Evolutionary conservation across 2,113 vertebrate genomes (phyloP), one percentile per base, ranked within the genome.

Genomic region (Lucifuga dentata): DNA sequence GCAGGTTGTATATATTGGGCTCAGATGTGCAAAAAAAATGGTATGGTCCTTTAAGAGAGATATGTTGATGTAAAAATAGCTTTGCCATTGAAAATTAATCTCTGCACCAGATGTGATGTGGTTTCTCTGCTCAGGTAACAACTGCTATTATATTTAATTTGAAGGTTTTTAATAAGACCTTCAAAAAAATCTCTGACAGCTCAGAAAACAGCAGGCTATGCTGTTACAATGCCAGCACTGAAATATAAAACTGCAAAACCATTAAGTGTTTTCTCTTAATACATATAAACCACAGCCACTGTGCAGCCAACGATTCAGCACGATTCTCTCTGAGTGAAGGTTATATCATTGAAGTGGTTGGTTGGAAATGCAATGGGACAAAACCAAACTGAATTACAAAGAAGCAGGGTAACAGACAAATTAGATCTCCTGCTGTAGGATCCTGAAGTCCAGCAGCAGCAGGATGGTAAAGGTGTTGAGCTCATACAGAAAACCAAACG

Each of bases 171-270:
- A 85, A 80, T 58, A 29, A 80, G 68, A 70, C 45, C 67, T 35
- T 76, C 66, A 69, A 49, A 89, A 71, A 70, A n/a, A 64, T 48
- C 46, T 57, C 32, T 84, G 81, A 86, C 84, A 79, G 90, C 73
- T 76, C 45, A 26, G 26, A 74, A 64, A 80, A 77, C 68, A 45
- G 71, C 48, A 41, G 26, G 51, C 46, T 50, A 55, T 10, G 11
- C 44, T 13, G 46, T 29, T 65, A 62, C 44, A 51, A 41, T n/a
- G 65, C 46, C 59, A 74, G 64, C 10, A 51, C 65, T 38, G 21
- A 70, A 80, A 71, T 59, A 56, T 21, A 71, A 79, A 52, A 13
- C 40, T 32, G 46, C 0, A 32, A 63, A 13, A 68, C 61, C 52
- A 11, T 45, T 20, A 55, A 43, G 20, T 41, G 8, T 61, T 77